Conservation (phyloP, 1,140 invertebrate species). For the Doryteuthis pealeii region DNA sequence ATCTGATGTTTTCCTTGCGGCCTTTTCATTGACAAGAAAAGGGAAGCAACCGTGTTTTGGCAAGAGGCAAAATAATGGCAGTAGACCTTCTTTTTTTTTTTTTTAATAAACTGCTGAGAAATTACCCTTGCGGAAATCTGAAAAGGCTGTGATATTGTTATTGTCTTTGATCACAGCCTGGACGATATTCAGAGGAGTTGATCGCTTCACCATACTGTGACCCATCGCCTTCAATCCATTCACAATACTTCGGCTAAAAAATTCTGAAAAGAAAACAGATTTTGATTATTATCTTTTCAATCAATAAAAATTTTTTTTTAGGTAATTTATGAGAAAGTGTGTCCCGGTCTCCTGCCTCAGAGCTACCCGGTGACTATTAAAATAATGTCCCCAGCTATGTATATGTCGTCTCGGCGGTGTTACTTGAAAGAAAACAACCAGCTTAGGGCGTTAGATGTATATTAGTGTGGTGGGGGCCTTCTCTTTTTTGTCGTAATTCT, state of each 20-base stretch:
- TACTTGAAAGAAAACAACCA: too few relatives aligned
- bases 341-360: not conserved
- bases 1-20: too few relatives aligned
- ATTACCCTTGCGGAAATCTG: constrained; percentile 30
- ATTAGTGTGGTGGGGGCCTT: not conserved
- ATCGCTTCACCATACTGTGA: constrained; percentile 28
- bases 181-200: constrained; percentile 29
- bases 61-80: too few relatives aligned
- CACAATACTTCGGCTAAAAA: constrained; percentile 24
- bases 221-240: constrained; percentile 23
- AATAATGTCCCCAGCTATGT: not conserved
- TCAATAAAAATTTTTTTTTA: not conserved
- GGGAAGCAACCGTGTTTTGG: too few relatives aligned
- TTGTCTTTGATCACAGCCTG: constrained; percentile 39
- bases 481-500: too few relatives aligned
- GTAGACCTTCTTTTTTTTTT: not conserved
- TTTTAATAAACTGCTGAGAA: constrained; percentile 8
- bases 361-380: not conserved
- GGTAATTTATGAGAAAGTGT: not conserved
- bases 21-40: too few relatives aligned
- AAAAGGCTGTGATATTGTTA: constrained; percentile 31
- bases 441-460: too few relatives aligned
- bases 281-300: not conserved
- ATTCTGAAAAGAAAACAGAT: constrained; percentile 21
- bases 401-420: too few relatives aligned